phyloP scores from a whole-genome alignment of 2,888 invertebrate genomes.

The Agrotis ipsilon region DNA sequence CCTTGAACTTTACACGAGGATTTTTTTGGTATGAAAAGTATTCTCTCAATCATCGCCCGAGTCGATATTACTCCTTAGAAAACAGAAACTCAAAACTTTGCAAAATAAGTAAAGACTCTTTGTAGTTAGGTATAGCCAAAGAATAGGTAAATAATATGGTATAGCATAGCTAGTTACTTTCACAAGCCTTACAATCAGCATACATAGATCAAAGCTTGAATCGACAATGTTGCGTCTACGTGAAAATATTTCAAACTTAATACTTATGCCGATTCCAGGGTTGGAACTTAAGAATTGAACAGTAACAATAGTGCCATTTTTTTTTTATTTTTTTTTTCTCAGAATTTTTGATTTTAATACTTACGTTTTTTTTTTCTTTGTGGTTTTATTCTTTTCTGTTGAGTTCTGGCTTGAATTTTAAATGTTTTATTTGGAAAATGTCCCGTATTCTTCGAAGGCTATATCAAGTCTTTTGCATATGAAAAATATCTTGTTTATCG shows the following conservation, averaged over 20 bases:
- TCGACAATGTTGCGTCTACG: constrained; percentile 69
- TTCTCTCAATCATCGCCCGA: too few species aligned
- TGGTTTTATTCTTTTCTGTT: constrained; percentile 19
- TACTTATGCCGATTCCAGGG: constrained; percentile 22
- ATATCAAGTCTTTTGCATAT: constrained; percentile 1
- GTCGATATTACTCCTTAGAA: too few species aligned
- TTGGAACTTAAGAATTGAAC: background rate
- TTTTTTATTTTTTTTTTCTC: constrained; percentile 50
- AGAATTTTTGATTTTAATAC: constrained; percentile 20
- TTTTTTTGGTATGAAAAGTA: too few species aligned
- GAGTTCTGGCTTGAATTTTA: constrained; percentile 11
- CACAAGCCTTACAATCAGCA: constrained; percentile 34
- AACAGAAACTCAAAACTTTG: too few species aligned
- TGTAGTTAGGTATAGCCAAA: too few species aligned
- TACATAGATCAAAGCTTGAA: constrained; percentile 61
- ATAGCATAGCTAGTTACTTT: constrained; percentile 1
- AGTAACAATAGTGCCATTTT: constrained; percentile 51
- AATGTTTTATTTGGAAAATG: constrained; percentile 24
- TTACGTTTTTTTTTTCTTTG: constrained; percentile 14
- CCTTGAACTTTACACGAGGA: too few species aligned
- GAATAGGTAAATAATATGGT: too few species aligned
- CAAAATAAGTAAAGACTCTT: too few species aligned
- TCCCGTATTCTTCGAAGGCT: constrained; percentile 2
- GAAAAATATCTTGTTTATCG: constrained; percentile 8
- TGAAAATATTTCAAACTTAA: constrained; percentile 67